Conservation (phyloP, 2,113 vertebrate genomes). For the Brienomyrus longianalis region DNA sequence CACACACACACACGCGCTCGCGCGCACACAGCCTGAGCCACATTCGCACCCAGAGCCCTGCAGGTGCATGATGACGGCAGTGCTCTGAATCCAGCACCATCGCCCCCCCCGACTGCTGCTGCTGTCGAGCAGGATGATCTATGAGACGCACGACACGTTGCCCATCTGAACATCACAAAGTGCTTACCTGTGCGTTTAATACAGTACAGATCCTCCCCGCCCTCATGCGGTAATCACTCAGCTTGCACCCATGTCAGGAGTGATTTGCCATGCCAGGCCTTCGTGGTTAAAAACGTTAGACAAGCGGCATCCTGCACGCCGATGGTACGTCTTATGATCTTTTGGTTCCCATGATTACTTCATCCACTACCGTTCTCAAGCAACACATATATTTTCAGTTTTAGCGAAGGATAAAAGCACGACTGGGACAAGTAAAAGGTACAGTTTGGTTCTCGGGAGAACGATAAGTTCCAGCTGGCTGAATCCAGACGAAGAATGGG, state of each 20-base stretch:
- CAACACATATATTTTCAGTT: not conserved
- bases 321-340: not conserved
- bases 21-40: not conserved
- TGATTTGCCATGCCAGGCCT: not conserved
- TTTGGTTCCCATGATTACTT: not conserved
- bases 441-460: not conserved
- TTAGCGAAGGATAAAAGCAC: not conserved
- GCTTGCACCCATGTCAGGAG: not conserved
- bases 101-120: not conserved
- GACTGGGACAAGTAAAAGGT: not conserved
- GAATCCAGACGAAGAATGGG: not conserved
- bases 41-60: not conserved
- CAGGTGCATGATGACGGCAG: not conserved
- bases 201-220: not conserved
- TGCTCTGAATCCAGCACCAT: not conserved
- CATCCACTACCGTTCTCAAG: not conserved
- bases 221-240: not conserved
- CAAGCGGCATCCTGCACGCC: not conserved
- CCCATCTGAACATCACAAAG: not conserved
- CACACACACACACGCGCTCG: not conserved
- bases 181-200: not conserved
- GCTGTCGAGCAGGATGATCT: not conserved
- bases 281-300: not conserved
- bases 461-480: not conserved
- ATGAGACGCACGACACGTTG: not conserved